Base-by-base conservation (phyloP, 2,113 vertebrate species). In the Myrmecophaga tridactyla region DNA sequence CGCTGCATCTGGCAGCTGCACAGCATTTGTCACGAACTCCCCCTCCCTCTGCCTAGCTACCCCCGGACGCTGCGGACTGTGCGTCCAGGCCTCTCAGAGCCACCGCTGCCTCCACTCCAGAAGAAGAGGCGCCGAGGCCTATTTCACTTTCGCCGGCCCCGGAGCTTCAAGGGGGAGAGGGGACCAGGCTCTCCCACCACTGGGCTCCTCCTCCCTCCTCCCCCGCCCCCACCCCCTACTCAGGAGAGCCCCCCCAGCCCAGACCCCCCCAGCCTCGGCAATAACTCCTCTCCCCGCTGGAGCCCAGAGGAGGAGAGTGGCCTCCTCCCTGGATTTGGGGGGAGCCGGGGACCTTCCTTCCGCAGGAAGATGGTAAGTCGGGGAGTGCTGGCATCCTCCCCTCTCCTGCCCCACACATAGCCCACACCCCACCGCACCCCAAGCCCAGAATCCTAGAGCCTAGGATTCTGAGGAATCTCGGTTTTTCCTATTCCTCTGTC, bases 61-160 rank as follows among this genome's bases (percentile, higher is more conserved):
- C 97, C 97, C 39, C 83, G 97, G 93, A 97, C 97, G 11, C 95
- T 97, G 21, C 95, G 97, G 81, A 96, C 97, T 6, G 70, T 97
- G 60, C 91, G 96, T 34, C 96, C 97, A 10, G 96, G 96, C 21
- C 96, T 97, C 46, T 94, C 97, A 0, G 96, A 97, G 43, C 87
- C 97, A 0, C 96, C 97, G 0, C 93, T 97, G 84, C 98, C 98
- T 31, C 97, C 97, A 0, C 95, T 97, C 48, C 98, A 98, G 85
- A 98, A 98, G 96, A 98, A 98, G 94, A 97, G 98, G 72, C 97
- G 98, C 17, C 72, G 97, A 84, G 98, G 98, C 67, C 94, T 98
- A 10, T 98, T 98, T 87, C 98, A 98, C 70, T 98, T 98, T 43
- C 98, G 98, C 34, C 96, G 97, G 51, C 97, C 98, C 29, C 96